Percentiles rank a stretch among this genome's conserved stretches.
Conservation (phyloP, 2,113 vertebrate genomes). For the Campylomormyrus tamandua region DNA sequence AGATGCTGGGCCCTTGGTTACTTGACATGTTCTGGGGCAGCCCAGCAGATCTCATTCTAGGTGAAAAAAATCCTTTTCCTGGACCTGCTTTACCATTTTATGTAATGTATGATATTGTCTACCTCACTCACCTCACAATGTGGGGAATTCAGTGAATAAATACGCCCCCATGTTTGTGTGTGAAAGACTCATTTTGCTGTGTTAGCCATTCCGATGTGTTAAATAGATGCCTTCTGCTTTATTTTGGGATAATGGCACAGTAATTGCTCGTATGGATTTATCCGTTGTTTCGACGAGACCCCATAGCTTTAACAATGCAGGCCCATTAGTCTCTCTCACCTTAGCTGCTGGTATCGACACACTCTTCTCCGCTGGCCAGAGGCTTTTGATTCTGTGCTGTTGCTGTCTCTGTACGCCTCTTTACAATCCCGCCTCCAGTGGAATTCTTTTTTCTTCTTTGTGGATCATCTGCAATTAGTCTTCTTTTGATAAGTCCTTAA, state of each 20-base stretch:
- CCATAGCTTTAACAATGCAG: not conserved
- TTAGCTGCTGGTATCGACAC: not conserved
- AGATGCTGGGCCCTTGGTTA: not conserved
- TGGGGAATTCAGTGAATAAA: not conserved
- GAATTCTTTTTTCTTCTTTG: not conserved
- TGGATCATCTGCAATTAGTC: not conserved
- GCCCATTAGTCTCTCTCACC: slow-evolving; percentile 13
- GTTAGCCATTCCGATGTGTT: not conserved
- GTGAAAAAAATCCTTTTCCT: not conserved
- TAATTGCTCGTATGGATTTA: not conserved
- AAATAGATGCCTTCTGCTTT: not conserved
- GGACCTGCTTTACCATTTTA: not conserved
- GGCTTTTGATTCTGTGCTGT: not conserved
- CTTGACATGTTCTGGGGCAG: not conserved
- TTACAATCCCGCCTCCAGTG: not conserved
- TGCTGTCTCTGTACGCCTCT: not conserved
- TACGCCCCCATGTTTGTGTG: not conserved
- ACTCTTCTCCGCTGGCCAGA: not conserved
- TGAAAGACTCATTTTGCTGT: not conserved
- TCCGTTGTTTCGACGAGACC: not conserved
- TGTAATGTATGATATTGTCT: not conserved
- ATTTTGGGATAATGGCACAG: not conserved
- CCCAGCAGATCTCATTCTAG: not conserved
- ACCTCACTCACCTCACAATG: not conserved
- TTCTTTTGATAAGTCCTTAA: not conserved